Evolutionary conservation across 2,797 vertebrate species (phyloP), one percentile per base, ranked within the genome.

Genomic region (Monodelphis domestica): DNA sequence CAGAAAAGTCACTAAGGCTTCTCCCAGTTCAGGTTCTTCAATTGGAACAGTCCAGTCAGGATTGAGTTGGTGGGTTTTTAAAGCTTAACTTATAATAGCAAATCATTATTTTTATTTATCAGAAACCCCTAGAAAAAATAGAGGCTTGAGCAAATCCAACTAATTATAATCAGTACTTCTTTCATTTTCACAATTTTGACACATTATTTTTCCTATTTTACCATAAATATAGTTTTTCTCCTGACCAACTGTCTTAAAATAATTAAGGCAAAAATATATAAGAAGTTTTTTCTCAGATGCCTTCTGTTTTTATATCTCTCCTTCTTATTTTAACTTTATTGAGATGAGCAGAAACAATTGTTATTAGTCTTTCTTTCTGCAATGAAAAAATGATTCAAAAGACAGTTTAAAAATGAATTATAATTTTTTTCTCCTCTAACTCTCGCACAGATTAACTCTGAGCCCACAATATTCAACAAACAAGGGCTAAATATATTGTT

Each of bases 271-370:
- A 7, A 88, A 7, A 88, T 21, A 51, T 14, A 24, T 89, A 52
- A 45, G 55, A 94, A 50, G 52, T 14, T 26, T 12, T 94, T 92
- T 54, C 89, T 93, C 51, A 90, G 91, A 95, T 70, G 30, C 45
- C 89, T 95, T 93, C 57, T 96, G 63, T 93, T 15, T 94, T 88
- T 92, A 56, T 87, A 90, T 91, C 94, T 95, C 87, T 53, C 0
- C 4, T 91, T 59, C 57, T 84, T 95, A 3, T 70, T 84, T 92
- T 94, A 94, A 63, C 3, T n/a, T 89, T 29, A 52, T 92, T 11
- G 38, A 5, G 78, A 51, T 78, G 10, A 12, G 30, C 29, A 4
- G 10, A 0, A 87, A 92, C 92, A 94, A 38, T 87, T 63, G 38
- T 0, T 88, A 94, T 54, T 53, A 56, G 12, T 91, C 29, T 84